These are phyloP conservation scores for Cephalotes varians DNA, from an alignment of 2,888 invertebrate species.

Conservation along the genomic window DNA sequence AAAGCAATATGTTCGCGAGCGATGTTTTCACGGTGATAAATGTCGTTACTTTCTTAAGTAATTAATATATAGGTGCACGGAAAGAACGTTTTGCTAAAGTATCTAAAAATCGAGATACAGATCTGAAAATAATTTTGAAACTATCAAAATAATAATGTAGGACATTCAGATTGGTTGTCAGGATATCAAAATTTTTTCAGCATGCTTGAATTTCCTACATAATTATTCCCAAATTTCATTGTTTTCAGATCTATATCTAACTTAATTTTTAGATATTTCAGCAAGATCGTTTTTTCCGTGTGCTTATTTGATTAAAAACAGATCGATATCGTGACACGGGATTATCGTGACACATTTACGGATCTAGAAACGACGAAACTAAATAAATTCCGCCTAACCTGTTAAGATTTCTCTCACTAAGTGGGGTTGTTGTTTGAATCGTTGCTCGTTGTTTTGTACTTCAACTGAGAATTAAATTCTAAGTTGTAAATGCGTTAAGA, in stretches of 20 bases:
- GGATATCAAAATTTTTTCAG: too few species aligned
- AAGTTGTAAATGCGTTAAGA: conserved; percentile 50
- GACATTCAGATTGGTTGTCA: too few species aligned
- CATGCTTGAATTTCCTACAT: too few species aligned
- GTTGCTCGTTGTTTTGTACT: conserved; percentile 27
- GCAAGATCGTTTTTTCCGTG: too few species aligned
- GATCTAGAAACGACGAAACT: not conserved
- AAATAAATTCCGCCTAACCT: conserved; percentile 7
- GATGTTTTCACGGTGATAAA: conserved; percentile 9
- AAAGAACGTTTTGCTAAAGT: too few species aligned
- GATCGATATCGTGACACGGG: not conserved
- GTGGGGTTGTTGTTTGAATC: conserved; percentile 15
- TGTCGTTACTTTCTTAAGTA: not conserved
- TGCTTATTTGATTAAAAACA: conserved; percentile 9
- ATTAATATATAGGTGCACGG: not conserved
- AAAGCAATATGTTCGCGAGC: not conserved
- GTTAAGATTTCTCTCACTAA: conserved; percentile 26
- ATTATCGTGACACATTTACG: not conserved
- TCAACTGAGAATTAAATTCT: conserved; percentile 38
- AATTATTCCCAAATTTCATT: too few species aligned
- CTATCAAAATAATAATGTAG: too few species aligned
- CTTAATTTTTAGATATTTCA: too few species aligned
- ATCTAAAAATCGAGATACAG: too few species aligned
- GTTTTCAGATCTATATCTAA: too few species aligned
- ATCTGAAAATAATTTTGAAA: too few species aligned